Evolutionary conservation across 2,113 vertebrate species (phyloP), one percentile per base, ranked within the genome.

Genomic region (Thamnaconus septentrionalis): DNA sequence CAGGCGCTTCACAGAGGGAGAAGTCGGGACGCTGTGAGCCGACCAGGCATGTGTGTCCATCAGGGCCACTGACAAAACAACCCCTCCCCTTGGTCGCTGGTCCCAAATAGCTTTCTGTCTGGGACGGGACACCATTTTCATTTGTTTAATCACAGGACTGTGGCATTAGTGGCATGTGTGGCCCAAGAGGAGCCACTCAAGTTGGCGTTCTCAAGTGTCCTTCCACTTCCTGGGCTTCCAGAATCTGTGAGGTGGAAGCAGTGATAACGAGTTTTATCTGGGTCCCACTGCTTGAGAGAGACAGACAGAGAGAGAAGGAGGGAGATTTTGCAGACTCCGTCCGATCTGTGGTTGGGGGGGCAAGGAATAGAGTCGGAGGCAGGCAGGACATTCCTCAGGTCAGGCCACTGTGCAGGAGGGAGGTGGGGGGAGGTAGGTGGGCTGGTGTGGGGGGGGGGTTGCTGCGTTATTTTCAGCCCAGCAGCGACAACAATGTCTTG

Each of bases 351-450:
- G 64, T 65, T 31, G 18, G 18, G 18, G 18, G 18, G 18, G 18
- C 18, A 31, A 31, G 18, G 18, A 31, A 31, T 31, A 31, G 18
- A 31, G 18, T 31, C 18, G 18, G 18, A 56, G 31, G 8, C 8
- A 57, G 7, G 59, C 61, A 76, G 64, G 52, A 64, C 79, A 82
- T 87, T 79, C 81, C 75, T 79, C 18, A 3, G 41, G 61, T 62
- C 71, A 56, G 69, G 61, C 66, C 78, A 85, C 56, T 71, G 81
- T 87, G 85, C 68, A 89, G 87, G 48, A 73, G 64, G 64, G 59
- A 54, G 66, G 68, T 64, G 73, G 2, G 56, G 53, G 73, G 68
- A 79, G 62, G 53, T 42, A 59, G 56, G 18, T 11, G 40, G 31
- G 45, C 11, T 43, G 50, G 48, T 18, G 8, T n/a, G n/a, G 18